Percentiles rank a stretch among this genome's conserved stretches.
Evolutionary conservation across 2,113 vertebrate genomes (phyloP).

Genomic region (Colius striatus): DNA sequence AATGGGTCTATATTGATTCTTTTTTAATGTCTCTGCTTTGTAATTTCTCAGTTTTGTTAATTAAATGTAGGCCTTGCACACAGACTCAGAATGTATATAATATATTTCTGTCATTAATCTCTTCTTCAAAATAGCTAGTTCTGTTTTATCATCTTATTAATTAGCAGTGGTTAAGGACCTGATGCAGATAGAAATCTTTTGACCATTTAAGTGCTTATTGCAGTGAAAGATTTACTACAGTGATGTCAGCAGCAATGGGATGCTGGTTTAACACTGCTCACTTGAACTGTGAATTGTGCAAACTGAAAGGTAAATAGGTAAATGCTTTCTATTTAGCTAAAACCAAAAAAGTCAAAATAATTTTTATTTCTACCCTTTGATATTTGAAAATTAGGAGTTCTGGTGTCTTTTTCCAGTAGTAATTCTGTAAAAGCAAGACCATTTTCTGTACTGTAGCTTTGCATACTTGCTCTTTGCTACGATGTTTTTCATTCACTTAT

Average conservation of each 20-base stretch:
- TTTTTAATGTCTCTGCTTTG: neutral
- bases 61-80: neutral
- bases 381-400: neutral
- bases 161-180: neutral
- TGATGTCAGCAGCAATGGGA: neutral
- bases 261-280: neutral
- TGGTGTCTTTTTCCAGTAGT: neutral
- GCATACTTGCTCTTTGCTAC: neutral
- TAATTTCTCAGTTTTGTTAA: neutral
- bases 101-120: neutral
- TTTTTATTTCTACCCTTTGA: neutral
- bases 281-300: neutral
- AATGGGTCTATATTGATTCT: rapidly evolving
- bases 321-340: neutral
- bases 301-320: neutral
- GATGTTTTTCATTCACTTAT: neutral
- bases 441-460: neutral
- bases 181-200: neutral
- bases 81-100: neutral
- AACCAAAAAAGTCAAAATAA: neutral
- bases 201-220: neutral
- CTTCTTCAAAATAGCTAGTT: neutral
- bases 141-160: neutral
- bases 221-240: neutral
- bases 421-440: neutral